These are phyloP conservation scores for Phylloscopus collybita DNA, from an alignment of 2,797 vertebrate genomes.

Conservation along the genomic window DNA sequence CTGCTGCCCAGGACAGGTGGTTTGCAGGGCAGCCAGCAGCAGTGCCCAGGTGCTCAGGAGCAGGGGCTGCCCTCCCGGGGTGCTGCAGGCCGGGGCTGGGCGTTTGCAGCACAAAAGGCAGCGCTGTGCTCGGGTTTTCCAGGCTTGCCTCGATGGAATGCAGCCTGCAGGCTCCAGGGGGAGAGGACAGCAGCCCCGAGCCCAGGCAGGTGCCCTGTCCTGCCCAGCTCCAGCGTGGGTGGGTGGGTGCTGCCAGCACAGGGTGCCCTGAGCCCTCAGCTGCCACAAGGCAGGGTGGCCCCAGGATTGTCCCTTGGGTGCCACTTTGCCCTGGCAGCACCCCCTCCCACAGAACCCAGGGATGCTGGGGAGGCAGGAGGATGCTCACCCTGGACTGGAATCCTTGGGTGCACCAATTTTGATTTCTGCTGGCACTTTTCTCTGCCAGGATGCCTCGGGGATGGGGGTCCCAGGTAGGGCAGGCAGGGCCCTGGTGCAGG, in stretches of 20 bases:
- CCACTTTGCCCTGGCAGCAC: neutral
- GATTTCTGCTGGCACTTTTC: neutral
- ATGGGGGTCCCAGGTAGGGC: accelerated
- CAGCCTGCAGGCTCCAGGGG: neutral
- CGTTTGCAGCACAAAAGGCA: neutral
- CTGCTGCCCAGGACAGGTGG: neutral
- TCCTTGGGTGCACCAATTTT: accelerated
- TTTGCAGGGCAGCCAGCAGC: neutral
- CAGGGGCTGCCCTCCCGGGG: neutral
- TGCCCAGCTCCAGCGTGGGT: neutral
- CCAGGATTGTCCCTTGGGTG: accelerated
- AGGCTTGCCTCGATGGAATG: neutral
- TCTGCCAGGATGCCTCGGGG: accelerated
- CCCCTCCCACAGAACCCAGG: neutral
- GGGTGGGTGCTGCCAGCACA: neutral
- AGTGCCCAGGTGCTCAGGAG: neutral
- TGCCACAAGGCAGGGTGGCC: neutral
- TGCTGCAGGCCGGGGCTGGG: neutral
- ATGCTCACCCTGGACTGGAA: accelerated
- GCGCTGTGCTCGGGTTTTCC: neutral
- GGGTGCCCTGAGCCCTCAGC: neutral
- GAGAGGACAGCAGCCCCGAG: neutral
- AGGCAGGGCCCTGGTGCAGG: neutral
- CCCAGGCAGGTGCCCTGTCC: neutral
- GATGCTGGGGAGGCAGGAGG: neutral